Evolutionary conservation across 2,888 invertebrate species (phyloP).

Genomic region (Scotopteryx bipunctaria): DNA sequence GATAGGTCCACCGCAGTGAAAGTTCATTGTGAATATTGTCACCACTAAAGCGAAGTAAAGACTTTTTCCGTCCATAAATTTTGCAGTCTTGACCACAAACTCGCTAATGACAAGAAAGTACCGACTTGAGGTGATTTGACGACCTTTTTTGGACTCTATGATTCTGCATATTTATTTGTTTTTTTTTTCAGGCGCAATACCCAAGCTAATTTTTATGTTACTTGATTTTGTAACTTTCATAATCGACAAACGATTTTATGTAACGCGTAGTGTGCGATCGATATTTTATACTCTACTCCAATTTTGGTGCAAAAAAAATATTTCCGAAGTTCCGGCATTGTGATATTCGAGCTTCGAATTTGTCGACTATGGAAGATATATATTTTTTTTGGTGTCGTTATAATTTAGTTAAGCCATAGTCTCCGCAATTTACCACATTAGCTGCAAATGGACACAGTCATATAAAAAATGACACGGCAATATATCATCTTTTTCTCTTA

Average conservation of each 20-base stretch:
- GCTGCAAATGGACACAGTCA: constrained; percentile 27
- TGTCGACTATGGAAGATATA: constrained; percentile 12
- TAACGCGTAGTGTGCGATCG: neutral
- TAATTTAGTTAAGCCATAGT: constrained; percentile 13
- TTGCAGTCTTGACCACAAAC: constrained; percentile 62
- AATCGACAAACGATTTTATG: too few species aligned
- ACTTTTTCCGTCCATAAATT: constrained; percentile 61
- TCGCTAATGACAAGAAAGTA: constrained; percentile 74
- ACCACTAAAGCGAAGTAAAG: constrained; percentile 57
- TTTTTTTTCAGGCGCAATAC: constrained; percentile 28
- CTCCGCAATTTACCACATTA: constrained; percentile 24
- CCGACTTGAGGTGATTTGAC: constrained; percentile 41
- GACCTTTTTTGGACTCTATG: constrained; percentile 50
- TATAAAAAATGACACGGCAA: constrained; percentile 41
- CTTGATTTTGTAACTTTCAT: constrained; percentile 4
- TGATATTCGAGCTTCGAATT: neutral
- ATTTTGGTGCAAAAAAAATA: neutral
- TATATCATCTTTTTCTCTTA: constrained; percentile 46
- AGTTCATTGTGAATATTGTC: constrained; percentile 62
- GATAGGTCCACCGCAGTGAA: constrained; percentile 68
- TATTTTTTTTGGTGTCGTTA: constrained; percentile 13
- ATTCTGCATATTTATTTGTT: constrained; percentile 43
- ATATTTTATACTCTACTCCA: neutral
- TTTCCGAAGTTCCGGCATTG: neutral
- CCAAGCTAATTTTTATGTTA: constrained; percentile 19